phyloP scores from a whole-genome alignment of 2,888 invertebrate species.

The Ectemnius continuus region DNA sequence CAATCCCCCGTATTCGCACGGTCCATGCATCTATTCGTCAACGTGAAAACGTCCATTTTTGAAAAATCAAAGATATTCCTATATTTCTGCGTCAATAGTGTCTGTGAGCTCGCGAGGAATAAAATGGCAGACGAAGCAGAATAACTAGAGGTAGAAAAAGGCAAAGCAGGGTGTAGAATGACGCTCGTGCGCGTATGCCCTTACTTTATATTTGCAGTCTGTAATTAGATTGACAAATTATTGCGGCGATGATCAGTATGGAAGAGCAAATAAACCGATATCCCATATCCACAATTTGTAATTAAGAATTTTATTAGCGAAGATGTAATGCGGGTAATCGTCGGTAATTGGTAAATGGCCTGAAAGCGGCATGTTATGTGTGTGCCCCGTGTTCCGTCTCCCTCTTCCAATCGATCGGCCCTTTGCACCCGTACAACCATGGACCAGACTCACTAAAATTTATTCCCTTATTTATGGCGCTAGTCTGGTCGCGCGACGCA shows the following conservation, averaged over 20 bases:
- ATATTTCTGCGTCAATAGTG: too few relatives aligned
- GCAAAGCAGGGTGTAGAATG: too few relatives aligned
- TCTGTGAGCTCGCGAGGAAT: too few relatives aligned
- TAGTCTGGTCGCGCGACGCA: constrained; percentile 22
- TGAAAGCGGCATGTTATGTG: constrained; percentile 37
- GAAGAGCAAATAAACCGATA: constrained; percentile 43
- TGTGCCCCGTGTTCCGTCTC: constrained; percentile 8
- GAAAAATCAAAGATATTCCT: too few relatives aligned
- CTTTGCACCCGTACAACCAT: constrained; percentile 29
- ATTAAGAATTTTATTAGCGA: constrained; percentile 57
- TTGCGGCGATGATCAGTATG: constrained; percentile 49
- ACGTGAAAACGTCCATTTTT: too few relatives aligned
- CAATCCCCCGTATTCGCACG: background rate
- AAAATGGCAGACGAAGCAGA: too few relatives aligned
- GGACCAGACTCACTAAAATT: constrained; percentile 33
- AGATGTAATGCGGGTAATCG: constrained; percentile 52
- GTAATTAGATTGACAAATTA: constrained; percentile 42
- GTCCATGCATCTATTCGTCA: constrained; percentile 9
- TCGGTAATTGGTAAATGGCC: constrained; percentile 55
- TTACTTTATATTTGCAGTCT: constrained; percentile 26
- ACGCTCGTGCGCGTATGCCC: too few relatives aligned
- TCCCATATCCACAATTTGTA: constrained; percentile 51
- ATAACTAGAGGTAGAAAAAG: too few relatives aligned
- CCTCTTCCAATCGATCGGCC: constrained; percentile 37
- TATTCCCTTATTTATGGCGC: constrained; percentile 44